A percentile compares a stretch with the other conserved stretches of the same genome.
Conservation (phyloP, 2,113 vertebrate species). For the Sylvietta virens region DNA sequence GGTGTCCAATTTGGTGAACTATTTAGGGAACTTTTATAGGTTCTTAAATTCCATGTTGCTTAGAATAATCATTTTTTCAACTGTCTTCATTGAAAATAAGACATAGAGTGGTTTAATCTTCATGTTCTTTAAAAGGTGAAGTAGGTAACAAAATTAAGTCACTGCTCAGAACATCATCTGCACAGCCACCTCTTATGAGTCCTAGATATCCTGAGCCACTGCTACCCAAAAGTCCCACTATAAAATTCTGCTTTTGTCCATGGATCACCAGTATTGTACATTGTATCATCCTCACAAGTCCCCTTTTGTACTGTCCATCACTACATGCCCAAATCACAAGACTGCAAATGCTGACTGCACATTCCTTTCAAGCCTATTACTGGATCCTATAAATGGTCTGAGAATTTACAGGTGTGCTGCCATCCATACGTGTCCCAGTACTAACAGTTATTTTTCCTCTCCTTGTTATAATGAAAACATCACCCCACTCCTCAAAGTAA, state of each 20-base stretch:
- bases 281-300: neutral
- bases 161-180: neutral
- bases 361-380: neutral
- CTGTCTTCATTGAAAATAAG: neutral
- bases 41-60: neutral
- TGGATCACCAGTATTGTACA: neutral
- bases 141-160: neutral
- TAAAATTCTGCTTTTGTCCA: neutral
- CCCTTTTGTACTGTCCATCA: neutral
- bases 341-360: neutral
- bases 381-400: neutral
- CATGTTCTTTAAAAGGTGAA: neutral
- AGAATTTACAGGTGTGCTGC: neutral
- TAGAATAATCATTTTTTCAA: neutral
- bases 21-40: neutral
- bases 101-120: neutral
- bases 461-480: neutral
- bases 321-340: neutral
- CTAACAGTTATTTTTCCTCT: neutral
- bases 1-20: rapidly evolving
- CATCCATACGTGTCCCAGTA: neutral
- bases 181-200: neutral
- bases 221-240: neutral
- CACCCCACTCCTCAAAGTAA: neutral
- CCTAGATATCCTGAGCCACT: neutral